A percentile compares a stretch with the other conserved stretches of the same genome.
phyloP scores from a whole-genome alignment of 2,888 invertebrate genomes.

The Crematogaster levior region DNA sequence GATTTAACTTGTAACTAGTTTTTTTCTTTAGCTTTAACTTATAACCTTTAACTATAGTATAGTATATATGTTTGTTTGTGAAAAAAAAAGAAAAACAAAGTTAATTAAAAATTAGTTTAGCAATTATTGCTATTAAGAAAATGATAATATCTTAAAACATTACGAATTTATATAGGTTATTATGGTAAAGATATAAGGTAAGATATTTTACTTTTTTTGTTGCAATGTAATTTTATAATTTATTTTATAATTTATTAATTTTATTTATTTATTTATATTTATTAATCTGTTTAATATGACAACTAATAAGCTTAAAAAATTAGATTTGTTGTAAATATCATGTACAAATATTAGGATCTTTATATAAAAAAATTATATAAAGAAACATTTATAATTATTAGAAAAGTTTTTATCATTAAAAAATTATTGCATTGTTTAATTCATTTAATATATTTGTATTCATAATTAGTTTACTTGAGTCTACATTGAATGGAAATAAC shows the following conservation, averaged over 20 bases:
- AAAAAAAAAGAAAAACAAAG: background rate
- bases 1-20: too few species aligned
- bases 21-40: too few species aligned
- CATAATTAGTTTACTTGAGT: slow-evolving; percentile 3
- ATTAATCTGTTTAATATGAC: background rate
- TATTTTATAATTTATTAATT: too few species aligned
- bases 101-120: background rate
- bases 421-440: background rate
- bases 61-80: background rate
- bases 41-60: too few species aligned
- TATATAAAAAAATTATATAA: background rate
- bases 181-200: background rate
- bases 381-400: background rate
- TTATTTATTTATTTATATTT: too few species aligned
- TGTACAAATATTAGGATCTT: background rate
- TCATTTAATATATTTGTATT: background rate
- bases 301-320: background rate
- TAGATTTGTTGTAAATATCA: background rate
- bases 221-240: background rate
- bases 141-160: background rate
- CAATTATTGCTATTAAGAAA: background rate
- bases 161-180: background rate
- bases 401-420: background rate
- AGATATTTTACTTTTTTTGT: slow-evolving; percentile 4
- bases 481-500: background rate